These are phyloP conservation scores for Diorhabda carinulata DNA, from an alignment of 1,140 invertebrate species.

Conservation along the genomic window DNA sequence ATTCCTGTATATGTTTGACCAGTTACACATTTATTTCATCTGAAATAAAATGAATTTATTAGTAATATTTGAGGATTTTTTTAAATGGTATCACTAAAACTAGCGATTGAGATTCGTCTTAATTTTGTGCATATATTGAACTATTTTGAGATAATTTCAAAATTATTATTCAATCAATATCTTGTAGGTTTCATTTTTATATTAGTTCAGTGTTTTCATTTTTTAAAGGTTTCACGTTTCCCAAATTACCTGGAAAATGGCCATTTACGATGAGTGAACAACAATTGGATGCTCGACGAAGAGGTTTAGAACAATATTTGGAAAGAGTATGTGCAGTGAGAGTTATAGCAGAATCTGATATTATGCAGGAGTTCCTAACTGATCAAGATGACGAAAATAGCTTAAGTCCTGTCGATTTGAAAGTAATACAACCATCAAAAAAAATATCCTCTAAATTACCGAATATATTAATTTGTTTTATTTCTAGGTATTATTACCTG, in stretches of 20 bases:
- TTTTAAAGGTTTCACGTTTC: constrained; percentile 83
- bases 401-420: constrained; percentile 87
- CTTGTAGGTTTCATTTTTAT: no score
- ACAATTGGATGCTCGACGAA: constrained; percentile 87
- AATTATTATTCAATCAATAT: no score
- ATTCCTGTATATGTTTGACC: no score
- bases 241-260: constrained; percentile 98
- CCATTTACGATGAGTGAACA: constrained; percentile 95
- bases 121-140: no score
- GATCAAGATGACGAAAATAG: constrained; percentile 85
- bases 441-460: no score
- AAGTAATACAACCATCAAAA: constrained; percentile 54
- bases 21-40: no score
- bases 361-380: constrained; percentile 95
- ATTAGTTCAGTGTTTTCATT: no score
- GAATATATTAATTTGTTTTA: background rate
- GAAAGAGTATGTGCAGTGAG: constrained; percentile 97
- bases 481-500: constrained; percentile 60
- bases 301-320: constrained; percentile 95
- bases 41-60: no score
- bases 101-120: no score
- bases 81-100: no score
- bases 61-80: no score
- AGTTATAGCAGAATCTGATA: constrained; percentile 95
- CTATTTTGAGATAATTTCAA: no score